Evolutionary conservation across 2,113 vertebrate genomes (phyloP).

Genomic region (Rhinopithecus roxellana): DNA sequence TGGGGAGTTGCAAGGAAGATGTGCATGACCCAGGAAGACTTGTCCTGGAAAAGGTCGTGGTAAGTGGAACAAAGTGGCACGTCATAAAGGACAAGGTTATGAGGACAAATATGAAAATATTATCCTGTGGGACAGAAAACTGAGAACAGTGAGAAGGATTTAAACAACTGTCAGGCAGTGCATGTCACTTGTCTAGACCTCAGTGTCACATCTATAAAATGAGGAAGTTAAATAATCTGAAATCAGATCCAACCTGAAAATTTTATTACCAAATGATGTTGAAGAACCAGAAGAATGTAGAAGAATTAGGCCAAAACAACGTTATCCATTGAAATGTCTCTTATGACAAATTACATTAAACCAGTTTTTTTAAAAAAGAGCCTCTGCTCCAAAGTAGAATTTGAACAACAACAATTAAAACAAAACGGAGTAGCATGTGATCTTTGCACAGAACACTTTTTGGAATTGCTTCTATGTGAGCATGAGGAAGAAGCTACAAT

Average conservation of each 20-base stretch:
- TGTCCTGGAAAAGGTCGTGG: not conserved
- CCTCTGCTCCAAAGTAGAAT: not conserved
- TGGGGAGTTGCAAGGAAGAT: not conserved
- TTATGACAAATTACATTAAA: not conserved
- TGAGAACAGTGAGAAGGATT: not conserved
- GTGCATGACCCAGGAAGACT: not conserved
- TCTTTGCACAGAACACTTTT: not conserved
- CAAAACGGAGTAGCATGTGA: not conserved
- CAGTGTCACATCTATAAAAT: not conserved
- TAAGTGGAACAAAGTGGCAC: not conserved
- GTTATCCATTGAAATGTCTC: not conserved
- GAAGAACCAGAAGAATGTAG: not conserved
- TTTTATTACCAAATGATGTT: not conserved
- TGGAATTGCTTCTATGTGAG: not conserved
- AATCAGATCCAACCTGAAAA: not conserved
- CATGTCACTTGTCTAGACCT: not conserved
- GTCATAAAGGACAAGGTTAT: not conserved
- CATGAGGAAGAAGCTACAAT: not conserved
- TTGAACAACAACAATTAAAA: not conserved
- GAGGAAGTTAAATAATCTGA: not conserved
- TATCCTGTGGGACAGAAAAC: not conserved
- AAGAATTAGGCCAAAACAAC: conserved; percentile 4
- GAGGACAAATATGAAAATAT: not conserved
- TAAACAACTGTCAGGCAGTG: not conserved
- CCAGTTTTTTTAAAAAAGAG: not conserved